A percentile compares a stretch with the other conserved stretches of the same genome.
Conservation (phyloP, 1,140 invertebrate genomes). For the Oreohelix idahoensis region DNA sequence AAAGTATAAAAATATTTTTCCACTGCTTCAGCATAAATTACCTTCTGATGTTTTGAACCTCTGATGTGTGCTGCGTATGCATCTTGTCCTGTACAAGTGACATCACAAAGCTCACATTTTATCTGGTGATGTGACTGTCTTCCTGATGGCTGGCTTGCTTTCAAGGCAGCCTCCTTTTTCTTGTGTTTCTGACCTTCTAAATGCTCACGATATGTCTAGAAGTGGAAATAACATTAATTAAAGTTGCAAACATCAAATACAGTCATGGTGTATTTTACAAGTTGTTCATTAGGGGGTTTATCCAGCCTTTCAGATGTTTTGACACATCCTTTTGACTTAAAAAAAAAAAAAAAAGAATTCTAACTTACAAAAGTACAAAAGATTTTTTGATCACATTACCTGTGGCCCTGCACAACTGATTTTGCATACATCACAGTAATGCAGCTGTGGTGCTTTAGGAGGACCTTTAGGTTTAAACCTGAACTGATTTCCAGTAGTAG, state of each 20-base stretch:
- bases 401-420: conserved; percentile 96
- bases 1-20: too few species aligned
- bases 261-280: too few species aligned
- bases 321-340: too few species aligned
- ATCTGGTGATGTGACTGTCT: conserved; percentile 69
- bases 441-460: conserved; percentile 69
- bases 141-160: conserved; percentile 77
- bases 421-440: conserved; percentile 84
- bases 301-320: too few species aligned
- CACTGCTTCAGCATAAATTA: too few species aligned
- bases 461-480: conserved; percentile 73
- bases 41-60: conserved; percentile 97
- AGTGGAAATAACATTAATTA: neutral
- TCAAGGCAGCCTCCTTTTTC: conserved; percentile 94
- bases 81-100: conserved; percentile 97
- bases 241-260: too few species aligned
- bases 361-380: too few species aligned
- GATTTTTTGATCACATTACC: conserved; percentile 75
- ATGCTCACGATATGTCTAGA: conserved; percentile 94
- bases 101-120: conserved; percentile 88
- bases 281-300: too few species aligned
- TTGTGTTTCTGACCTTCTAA: conserved; percentile 98
- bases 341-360: too few species aligned
- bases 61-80: conserved; percentile 98
- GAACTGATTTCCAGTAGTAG: conserved; percentile 76